Evolutionary conservation across 2,113 vertebrate genomes (phyloP).

Genomic region (Bucco capensis): DNA sequence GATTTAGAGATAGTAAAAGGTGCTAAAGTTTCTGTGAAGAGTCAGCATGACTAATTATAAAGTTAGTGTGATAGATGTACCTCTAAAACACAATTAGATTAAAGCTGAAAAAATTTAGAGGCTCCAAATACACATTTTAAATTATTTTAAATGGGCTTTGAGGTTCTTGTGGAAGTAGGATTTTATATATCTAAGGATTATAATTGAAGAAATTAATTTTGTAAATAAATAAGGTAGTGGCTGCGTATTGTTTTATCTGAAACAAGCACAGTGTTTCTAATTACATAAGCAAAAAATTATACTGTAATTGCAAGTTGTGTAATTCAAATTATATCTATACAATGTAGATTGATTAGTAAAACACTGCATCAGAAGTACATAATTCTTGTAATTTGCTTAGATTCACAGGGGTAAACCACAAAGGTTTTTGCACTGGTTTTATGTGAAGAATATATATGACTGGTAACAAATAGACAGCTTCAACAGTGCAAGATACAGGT

Average conservation of each 20-base stretch:
- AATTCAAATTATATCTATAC: constrained; percentile 29
- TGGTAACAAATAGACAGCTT: not conserved
- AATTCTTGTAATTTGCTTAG: not conserved
- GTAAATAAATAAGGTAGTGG: not conserved
- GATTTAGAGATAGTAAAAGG: constrained; percentile 4
- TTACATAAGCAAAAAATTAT: not conserved
- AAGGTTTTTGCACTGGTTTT: not conserved
- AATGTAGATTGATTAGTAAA: constrained; percentile 14
- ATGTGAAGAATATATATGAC: not conserved
- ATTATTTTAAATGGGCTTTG: not conserved
- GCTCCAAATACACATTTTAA: too few species aligned
- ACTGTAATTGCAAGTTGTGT: not conserved
- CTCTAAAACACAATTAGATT: not conserved
- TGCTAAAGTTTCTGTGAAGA: not conserved
- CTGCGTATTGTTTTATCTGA: not conserved
- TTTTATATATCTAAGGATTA: not conserved
- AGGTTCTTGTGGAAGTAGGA: not conserved
- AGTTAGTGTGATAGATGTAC: not conserved
- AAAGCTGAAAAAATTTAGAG: constrained; percentile 3
- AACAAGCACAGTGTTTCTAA: not conserved
- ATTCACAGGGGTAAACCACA: not conserved
- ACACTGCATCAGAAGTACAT: not conserved
- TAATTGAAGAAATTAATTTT: not conserved
- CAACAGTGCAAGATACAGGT: not conserved
- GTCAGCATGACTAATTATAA: not conserved